These are phyloP conservation scores for Arion vulgaris DNA, from an alignment of 1,140 invertebrate species.

Conservation along the genomic window DNA sequence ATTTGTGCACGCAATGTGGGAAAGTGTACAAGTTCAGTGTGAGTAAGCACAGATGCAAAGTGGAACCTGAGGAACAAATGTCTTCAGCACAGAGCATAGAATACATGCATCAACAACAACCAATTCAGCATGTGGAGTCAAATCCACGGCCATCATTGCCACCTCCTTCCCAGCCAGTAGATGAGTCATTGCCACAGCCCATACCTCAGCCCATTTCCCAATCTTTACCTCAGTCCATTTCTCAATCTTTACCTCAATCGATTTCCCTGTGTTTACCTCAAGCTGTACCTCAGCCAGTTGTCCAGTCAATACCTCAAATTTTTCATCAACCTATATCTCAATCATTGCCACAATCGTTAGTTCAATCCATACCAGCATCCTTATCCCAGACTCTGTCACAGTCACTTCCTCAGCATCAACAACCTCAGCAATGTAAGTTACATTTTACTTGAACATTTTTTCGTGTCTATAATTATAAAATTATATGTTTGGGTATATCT, in stretches of 20 bases:
- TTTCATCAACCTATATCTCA: background rate
- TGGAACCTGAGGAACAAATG: background rate
- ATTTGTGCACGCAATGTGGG: slow-evolving; percentile 32
- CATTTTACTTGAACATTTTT: background rate
- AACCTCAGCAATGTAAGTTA: slow-evolving; percentile 12
- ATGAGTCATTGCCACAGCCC: background rate
- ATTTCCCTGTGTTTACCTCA: background rate
- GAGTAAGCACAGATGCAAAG: slow-evolving; percentile 30
- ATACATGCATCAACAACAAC: background rate
- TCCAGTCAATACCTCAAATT: background rate
- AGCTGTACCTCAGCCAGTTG: background rate
- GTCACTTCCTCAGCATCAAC: background rate
- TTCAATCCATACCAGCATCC: background rate
- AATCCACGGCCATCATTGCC: background rate
- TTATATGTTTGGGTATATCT: too few species aligned
- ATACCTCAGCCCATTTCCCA: background rate
- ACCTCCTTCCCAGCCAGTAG: background rate
- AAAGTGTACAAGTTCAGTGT: slow-evolving; percentile 33
- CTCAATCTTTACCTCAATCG: background rate
- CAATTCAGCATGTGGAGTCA: background rate
- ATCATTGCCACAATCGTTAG: background rate
- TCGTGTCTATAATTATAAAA: background rate
- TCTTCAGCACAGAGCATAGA: background rate
- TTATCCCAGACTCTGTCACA: slow-evolving; percentile 3
- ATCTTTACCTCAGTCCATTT: background rate